These are phyloP conservation scores for Hiodon alosoides DNA, from an alignment of 2,113 vertebrate species.

Conservation along the genomic window DNA sequence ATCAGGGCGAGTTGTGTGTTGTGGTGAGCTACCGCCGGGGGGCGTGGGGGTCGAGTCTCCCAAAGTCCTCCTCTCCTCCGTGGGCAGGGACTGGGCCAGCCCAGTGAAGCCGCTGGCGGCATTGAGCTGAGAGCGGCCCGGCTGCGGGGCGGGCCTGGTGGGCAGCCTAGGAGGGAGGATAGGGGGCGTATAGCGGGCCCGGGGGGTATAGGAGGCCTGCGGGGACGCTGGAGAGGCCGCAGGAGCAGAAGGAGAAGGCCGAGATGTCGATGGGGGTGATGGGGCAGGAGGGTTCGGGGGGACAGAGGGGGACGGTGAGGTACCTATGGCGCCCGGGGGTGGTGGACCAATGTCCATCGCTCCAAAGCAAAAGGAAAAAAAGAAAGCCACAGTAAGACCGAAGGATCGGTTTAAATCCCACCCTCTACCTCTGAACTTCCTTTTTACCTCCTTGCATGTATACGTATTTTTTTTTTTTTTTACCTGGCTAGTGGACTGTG, in stretches of 20 bases:
- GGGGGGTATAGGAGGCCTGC: slow-evolving; percentile 22
- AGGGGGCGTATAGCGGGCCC: slow-evolving; percentile 20
- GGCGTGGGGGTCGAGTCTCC: not conserved
- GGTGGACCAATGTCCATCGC: slow-evolving; percentile 14
- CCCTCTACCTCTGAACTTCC: too few relatives aligned
- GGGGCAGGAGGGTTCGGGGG: slow-evolving; percentile 18
- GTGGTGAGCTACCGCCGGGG: not conserved
- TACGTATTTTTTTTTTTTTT: too few relatives aligned
- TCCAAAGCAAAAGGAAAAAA: not conserved
- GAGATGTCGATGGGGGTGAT: slow-evolving; percentile 23
- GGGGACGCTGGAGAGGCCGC: not conserved
- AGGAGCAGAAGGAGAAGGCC: slow-evolving; percentile 26
- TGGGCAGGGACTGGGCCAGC: not conserved
- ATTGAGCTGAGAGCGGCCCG: slow-evolving; percentile 60
- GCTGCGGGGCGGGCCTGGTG: slow-evolving; percentile 44
- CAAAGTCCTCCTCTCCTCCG: slow-evolving; percentile 7
- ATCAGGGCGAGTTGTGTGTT: not conserved
- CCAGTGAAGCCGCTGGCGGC: slow-evolving; percentile 28
- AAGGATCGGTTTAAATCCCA: too few relatives aligned
- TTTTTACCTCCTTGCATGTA: too few relatives aligned
- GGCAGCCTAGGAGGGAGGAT: slow-evolving; percentile 37
- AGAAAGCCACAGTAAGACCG: not conserved
- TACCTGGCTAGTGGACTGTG: too few relatives aligned
- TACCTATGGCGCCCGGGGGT: not conserved
- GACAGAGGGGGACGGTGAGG: not conserved